Conservation (phyloP, 2,797 vertebrate species). For the Labeo calbasu region DNA sequence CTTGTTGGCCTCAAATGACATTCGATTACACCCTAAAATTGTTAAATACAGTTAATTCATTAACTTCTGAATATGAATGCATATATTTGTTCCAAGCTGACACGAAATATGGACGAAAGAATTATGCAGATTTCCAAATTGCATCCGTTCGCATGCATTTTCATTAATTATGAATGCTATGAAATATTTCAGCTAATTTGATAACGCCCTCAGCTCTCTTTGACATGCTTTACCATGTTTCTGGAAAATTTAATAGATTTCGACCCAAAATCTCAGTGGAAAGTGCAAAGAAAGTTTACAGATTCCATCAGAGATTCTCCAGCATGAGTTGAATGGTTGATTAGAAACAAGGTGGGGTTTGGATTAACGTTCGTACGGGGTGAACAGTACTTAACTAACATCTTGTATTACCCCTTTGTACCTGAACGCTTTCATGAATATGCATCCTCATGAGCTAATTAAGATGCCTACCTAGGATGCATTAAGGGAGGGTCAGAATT, state of each 20-base stretch:
- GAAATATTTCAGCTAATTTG: background rate
- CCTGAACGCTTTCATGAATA: constrained; percentile 28
- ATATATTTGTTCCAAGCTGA: background rate
- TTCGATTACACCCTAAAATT: background rate
- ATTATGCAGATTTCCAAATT: constrained; percentile 23
- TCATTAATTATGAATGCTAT: constrained; percentile 13
- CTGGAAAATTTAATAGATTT: background rate
- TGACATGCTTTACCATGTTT: background rate
- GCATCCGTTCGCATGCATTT: constrained; percentile 1
- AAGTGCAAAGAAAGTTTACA: background rate
- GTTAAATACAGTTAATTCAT: background rate
- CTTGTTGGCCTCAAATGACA: constrained; percentile 23
- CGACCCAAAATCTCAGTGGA: background rate
- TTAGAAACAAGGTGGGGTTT: background rate
- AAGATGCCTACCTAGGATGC: constrained; percentile 46
- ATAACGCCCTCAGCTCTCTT: background rate
- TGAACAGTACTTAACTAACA: constrained; percentile 36
- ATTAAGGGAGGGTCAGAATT: constrained; percentile 38
- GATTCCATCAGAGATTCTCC: background rate
- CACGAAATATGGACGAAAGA: background rate
- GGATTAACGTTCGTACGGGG: background rate
- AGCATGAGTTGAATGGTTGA: background rate
- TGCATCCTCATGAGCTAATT: constrained; percentile 39
- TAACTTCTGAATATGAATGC: background rate
- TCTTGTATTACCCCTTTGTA: constrained; percentile 29